Conservation (phyloP, 2,797 vertebrate species). For the Alca torda region DNA sequence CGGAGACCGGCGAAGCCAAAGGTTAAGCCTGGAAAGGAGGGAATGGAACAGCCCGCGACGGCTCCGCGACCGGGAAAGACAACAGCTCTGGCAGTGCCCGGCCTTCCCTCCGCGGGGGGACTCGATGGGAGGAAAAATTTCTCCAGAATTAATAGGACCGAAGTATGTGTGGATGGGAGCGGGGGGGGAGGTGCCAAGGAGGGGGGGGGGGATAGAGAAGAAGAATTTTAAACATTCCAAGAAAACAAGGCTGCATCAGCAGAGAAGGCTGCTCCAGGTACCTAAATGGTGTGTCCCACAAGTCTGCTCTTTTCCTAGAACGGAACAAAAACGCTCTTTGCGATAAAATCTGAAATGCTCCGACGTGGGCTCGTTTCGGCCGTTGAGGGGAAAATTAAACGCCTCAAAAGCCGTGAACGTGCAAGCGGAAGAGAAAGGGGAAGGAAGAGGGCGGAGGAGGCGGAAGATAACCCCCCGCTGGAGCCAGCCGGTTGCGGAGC, state of each 20-base stretch:
- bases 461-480: background rate
- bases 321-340: background rate
- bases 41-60: background rate
- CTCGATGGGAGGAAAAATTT: background rate
- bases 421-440: background rate
- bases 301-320: background rate
- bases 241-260: background rate
- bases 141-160: background rate
- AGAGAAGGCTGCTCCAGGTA: background rate
- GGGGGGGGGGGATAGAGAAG: too few species aligned
- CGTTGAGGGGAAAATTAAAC: background rate
- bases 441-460: background rate
- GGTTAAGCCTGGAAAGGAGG: slow-evolving; percentile 41
- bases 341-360: background rate
- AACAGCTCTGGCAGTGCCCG: background rate
- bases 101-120: background rate
- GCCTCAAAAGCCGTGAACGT: background rate
- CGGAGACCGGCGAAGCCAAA: background rate
- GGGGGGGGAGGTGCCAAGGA: background rate
- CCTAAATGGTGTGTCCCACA: background rate
- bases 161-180: background rate
- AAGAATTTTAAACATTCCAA: background rate
- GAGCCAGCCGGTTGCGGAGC: background rate
- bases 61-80: background rate
- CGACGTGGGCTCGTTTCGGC: background rate